These are phyloP conservation scores for Athene cunicularia DNA, from an alignment of 2,113 vertebrate genomes.

Conservation along the genomic window DNA sequence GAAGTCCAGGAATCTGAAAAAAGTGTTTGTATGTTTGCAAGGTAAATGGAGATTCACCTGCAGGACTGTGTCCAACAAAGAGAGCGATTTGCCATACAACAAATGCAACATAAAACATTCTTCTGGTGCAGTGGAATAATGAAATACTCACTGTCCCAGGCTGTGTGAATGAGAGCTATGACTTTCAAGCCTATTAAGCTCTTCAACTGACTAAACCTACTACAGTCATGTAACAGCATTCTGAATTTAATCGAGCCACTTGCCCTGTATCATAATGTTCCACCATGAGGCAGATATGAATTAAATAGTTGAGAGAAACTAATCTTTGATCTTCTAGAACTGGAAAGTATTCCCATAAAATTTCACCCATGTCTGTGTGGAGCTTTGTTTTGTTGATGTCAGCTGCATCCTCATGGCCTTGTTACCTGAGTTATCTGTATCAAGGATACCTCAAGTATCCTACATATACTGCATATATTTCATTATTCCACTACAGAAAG, in stretches of 20 bases:
- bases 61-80: neutral
- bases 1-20: neutral
- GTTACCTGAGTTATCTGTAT: neutral
- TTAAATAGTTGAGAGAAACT: neutral
- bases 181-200: neutral
- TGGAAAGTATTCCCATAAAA: neutral
- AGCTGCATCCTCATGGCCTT: neutral
- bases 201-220: neutral
- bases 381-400: neutral
- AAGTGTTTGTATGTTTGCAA: neutral
- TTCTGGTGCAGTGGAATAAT: neutral
- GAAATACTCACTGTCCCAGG: neutral
- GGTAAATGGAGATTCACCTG: neutral
- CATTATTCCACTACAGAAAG: neutral
- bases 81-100: neutral
- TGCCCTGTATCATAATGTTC: neutral
- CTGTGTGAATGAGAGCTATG: neutral
- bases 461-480: neutral
- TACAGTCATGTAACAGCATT: neutral
- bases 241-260: neutral
- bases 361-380: fast-evolving
- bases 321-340: neutral
- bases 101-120: neutral
- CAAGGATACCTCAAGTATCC: neutral
- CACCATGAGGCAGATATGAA: neutral